Percentiles rank a stretch among this genome's conserved stretches.
phyloP scores from a whole-genome alignment of 2,888 invertebrate genomes.

The Lordiphosa andalusiaca region DNA sequence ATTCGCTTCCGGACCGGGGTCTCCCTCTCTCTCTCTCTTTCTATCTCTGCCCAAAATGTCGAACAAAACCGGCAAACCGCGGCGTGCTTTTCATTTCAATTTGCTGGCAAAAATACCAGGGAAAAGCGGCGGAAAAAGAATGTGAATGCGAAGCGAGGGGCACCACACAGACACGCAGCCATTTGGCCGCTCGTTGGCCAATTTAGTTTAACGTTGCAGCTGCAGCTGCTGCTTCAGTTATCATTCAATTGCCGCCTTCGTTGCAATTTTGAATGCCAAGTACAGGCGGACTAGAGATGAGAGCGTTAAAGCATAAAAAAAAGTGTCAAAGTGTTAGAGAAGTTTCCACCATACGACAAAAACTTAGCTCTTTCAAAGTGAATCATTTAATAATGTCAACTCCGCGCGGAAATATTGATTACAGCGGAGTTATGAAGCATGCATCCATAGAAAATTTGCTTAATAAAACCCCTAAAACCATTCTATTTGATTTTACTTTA shows the following conservation, averaged over 20 bases:
- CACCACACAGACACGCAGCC: conserved; percentile 45
- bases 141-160: background rate
- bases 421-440: no score
- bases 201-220: conserved; percentile 52
- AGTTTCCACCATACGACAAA: no score
- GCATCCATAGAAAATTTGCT: no score
- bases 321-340: no score
- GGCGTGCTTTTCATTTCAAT: conserved; percentile 63
- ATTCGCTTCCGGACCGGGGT: no score
- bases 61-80: conserved; percentile 55
- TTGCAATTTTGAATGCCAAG: conserved; percentile 52
- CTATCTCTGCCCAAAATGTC: conserved; percentile 23
- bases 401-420: no score
- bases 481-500: no score
- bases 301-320: background rate
- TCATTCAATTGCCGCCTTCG: conserved; percentile 64
- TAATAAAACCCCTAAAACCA: no score
- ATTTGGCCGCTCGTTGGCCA: conserved; percentile 55
- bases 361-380: no score
- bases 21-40: conserved; percentile 1
- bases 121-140: conserved; percentile 3
- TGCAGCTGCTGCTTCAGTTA: conserved; percentile 37
- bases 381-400: no score
- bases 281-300: conserved; percentile 15
- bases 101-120: conserved; percentile 38